Conservation (phyloP, 2,113 vertebrate species). For the human (Homo sapiens) region GRCh38 chr12:121406001-121406500, state of each 20-base stretch:
- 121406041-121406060: not conserved
- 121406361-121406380: no score
- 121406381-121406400: no score
- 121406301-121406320: no score
- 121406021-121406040: not conserved
- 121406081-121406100: not conserved
- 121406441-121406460: no score
- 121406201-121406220: not conserved
- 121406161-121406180: not conserved
- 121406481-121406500: no score
- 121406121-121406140: not conserved
- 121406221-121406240: not conserved
- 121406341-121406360: no score
- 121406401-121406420: no score
- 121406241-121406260: not conserved
- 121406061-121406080: not conserved
- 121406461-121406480: no score
- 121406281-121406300: no score
- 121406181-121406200: not conserved
- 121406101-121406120: not conserved
- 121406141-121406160: not conserved
- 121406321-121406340: no score
- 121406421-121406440: no score
- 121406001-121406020: not conserved
- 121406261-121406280: not conserved